A percentile compares a stretch with the other conserved stretches of the same genome.
Conservation (phyloP, 2,113 vertebrate genomes). For the Amphilophus citrinellus region DNA sequence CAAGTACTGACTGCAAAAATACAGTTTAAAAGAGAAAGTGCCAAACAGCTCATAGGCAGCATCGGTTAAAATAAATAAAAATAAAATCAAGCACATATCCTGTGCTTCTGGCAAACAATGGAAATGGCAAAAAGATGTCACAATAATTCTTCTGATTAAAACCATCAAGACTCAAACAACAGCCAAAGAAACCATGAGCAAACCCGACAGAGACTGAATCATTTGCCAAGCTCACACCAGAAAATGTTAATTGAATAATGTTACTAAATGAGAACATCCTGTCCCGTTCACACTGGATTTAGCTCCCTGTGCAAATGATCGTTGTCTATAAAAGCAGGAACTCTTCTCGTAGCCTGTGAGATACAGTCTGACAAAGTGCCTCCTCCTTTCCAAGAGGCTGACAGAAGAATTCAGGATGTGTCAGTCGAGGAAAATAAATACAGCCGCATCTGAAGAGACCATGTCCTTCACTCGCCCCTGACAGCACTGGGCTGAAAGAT, state of each 20-base stretch:
- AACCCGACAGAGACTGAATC: slow-evolving; percentile 33
- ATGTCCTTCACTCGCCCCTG: slow-evolving; percentile 57
- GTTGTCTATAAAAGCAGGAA: background rate
- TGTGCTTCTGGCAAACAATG: background rate
- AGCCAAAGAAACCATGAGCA: slow-evolving; percentile 1
- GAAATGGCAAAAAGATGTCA: background rate
- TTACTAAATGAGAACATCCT: slow-evolving; percentile 31
- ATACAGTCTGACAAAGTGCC: slow-evolving; percentile 36
- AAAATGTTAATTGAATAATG: slow-evolving; percentile 32
- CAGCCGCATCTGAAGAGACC: slow-evolving; percentile 40
- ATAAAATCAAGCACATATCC: background rate
- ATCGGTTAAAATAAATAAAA: background rate
- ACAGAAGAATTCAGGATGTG: slow-evolving; percentile 42
- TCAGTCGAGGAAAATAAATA: slow-evolving; percentile 42
- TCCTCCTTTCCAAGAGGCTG: slow-evolving; percentile 29
- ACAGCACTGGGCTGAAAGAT: slow-evolving; percentile 48
- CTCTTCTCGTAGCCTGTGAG: slow-evolving; percentile 1
- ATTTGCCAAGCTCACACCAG: slow-evolving; percentile 32
- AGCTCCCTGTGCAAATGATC: slow-evolving; percentile 15
- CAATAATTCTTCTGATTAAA: background rate
- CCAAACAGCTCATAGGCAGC: background rate
- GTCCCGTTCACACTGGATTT: slow-evolving; percentile 29
- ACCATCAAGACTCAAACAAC: background rate
- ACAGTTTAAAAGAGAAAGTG: background rate
- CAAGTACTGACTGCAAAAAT: slow-evolving; percentile 14